phyloP scores from a whole-genome alignment of 2,797 vertebrate species.

The Hoplostethus mediterraneus region DNA sequence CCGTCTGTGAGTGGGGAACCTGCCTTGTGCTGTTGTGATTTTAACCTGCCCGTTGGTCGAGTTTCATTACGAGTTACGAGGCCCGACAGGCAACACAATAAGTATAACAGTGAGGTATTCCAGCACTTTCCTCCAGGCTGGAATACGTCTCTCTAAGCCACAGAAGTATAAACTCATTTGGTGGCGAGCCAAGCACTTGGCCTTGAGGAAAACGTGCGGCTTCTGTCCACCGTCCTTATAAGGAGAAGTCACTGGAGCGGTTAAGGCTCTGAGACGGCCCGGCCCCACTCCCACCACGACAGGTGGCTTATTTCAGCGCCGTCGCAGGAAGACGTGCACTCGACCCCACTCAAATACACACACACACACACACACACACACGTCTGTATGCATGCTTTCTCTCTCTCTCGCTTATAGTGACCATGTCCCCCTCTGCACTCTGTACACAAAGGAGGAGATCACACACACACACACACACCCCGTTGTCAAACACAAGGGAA shows the following conservation, averaged over 20 bases:
- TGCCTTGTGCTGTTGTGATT: too few relatives aligned
- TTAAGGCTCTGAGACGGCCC: conserved; percentile 3
- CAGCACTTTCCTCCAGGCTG: conserved; percentile 3
- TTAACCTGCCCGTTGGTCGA: not conserved
- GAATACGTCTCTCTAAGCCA: conserved; percentile 30
- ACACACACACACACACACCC: conserved; percentile 31
- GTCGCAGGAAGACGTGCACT: conserved; percentile 55
- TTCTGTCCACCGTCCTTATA: conserved; percentile 75
- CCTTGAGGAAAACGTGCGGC: conserved; percentile 59
- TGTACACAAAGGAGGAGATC: conserved; percentile 21
- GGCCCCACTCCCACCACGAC: conserved; percentile 52
- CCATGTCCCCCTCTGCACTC: not conserved
- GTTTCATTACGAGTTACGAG: not conserved
- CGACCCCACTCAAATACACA: conserved; percentile 44
- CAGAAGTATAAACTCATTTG: conserved; percentile 50
- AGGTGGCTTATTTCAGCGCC: conserved; percentile 76
- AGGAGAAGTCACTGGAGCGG: conserved; percentile 67
- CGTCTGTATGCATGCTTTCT: not conserved
- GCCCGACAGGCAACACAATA: not conserved
- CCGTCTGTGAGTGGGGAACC: too few relatives aligned
- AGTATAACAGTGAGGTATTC: conserved; percentile 10
- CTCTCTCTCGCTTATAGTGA: not conserved
- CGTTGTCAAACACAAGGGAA: conserved; percentile 60
- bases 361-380: conserved; percentile 24
- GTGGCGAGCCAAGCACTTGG: conserved; percentile 19